These are phyloP conservation scores for Papilio xuthus DNA, from an alignment of 1,140 invertebrate species.

Conservation along the genomic window DNA sequence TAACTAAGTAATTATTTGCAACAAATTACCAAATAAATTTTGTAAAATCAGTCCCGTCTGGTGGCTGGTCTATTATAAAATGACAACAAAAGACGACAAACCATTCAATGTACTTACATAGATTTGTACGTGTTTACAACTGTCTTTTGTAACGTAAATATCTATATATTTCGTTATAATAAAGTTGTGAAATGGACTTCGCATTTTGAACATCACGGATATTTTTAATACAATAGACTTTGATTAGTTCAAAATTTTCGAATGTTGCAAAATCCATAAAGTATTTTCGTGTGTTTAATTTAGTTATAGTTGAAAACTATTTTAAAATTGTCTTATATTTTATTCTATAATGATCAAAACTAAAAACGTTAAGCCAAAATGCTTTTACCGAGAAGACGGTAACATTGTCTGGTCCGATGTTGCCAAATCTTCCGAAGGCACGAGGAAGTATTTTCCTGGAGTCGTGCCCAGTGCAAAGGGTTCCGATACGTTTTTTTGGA, in stretches of 20 bases:
- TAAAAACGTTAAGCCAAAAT: too few relatives aligned
- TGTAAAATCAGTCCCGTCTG: constrained; percentile 15
- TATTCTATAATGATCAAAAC: too few relatives aligned
- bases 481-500: too few relatives aligned
- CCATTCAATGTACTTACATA: constrained; percentile 14
- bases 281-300: not conserved
- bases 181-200: constrained; percentile 27
- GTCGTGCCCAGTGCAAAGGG: too few relatives aligned
- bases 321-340: too few relatives aligned
- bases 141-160: constrained; percentile 29
- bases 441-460: too few relatives aligned
- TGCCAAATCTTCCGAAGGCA: too few relatives aligned
- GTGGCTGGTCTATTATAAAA: not conserved
- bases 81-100: constrained; percentile 13
- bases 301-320: too few relatives aligned
- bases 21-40: constrained; percentile 18
- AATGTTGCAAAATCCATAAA: not conserved
- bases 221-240: constrained; percentile 28
- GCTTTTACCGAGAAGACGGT: too few relatives aligned
- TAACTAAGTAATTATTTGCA: not conserved
- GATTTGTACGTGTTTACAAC: constrained; percentile 31
- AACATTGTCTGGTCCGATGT: too few relatives aligned
- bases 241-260: not conserved
- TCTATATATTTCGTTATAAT: constrained; percentile 26
- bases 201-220: constrained; percentile 32